Conservation (phyloP, 2,797 vertebrate genomes). For the Pseudochirops corinnae region DNA sequence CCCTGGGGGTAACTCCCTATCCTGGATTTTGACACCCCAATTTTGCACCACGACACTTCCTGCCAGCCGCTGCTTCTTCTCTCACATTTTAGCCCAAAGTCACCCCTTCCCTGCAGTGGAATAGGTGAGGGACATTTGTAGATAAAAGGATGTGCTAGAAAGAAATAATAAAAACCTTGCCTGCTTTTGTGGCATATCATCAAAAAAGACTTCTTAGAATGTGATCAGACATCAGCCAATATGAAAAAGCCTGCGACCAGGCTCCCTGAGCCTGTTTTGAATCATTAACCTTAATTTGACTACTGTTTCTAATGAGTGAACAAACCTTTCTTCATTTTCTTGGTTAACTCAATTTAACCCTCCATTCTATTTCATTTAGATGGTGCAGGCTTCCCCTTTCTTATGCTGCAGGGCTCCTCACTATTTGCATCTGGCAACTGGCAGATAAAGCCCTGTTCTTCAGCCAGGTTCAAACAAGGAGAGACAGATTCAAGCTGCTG, state of each 20-base stretch:
- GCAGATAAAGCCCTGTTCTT: conserved; percentile 66
- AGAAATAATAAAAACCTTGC: conserved; percentile 1
- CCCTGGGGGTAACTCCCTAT: not conserved
- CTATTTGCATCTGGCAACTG: conserved; percentile 67
- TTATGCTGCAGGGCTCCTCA: conserved; percentile 65
- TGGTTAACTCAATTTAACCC: not conserved
- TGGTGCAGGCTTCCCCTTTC: conserved; percentile 71
- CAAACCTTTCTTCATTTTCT: conserved; percentile 48
- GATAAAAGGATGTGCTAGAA: not conserved
- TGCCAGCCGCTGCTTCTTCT: not conserved
- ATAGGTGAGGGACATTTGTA: not conserved
- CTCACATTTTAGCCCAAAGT: not conserved
- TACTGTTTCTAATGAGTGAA: conserved; percentile 43
- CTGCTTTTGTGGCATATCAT: conserved; percentile 38
- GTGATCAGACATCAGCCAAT: conserved; percentile 25
- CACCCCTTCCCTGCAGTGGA: not conserved
- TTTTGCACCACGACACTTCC: not conserved
- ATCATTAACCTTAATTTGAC: conserved; percentile 36
- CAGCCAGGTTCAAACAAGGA: conserved; percentile 63
- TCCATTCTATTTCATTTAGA: conserved; percentile 58
- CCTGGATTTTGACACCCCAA: not conserved
- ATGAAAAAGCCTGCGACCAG: conserved; percentile 31
- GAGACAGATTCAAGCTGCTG: conserved; percentile 65
- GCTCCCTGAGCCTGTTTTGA: conserved; percentile 53
- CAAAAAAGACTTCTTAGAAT: conserved; percentile 35